Base-by-base conservation (phyloP, 2,888 invertebrate genomes). In the Stenotaenia linearis region DNA sequence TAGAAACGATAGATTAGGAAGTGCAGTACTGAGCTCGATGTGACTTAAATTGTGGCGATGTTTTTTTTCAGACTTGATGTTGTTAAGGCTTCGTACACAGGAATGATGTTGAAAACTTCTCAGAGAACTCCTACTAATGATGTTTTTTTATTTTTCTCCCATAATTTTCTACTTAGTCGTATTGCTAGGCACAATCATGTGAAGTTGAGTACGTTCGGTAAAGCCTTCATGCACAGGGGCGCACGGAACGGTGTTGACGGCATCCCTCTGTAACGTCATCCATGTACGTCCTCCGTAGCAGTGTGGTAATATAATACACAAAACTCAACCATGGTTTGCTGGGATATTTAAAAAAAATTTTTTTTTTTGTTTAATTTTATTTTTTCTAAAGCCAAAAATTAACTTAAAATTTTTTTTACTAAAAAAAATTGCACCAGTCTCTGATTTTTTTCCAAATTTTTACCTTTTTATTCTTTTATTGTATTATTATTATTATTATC, bases 121-220 rank as follows among this genome's bases (percentile, higher is more conserved):
- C n/a, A n/a, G 7, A 56, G 56, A 56, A 56, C 56, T 40, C 56
- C 80, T 61, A 80, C 80, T 80, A 80, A 80, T 80, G 79, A 78
- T 69, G 30, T 78, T 45, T 80, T 79, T 78, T 78, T 80, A 78
- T 80, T 80, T 80, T 74, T 80, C 80, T 80, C 80, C 80, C 76
- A 78, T 80, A 76, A 80, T 80, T 80, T 78, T 79, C 77, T 40
- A 74, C 80, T 80, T 80, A 80, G 78, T 78, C 35, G 25, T 80
- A 80, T 78, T 56, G 77, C 76, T 77, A 77, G 80, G 80, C 77
- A 69, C 35, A 56, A 56, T 56, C 56, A 56, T 56, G 56, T 78
- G 77, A 28, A 40, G 61, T 32, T 23, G 45, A 35, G 23, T 78
- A 30, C 78, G 78, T 78, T 30, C 50, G 78, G 7, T 78, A 78